Base-by-base conservation (phyloP, 2,888 invertebrate genomes). In the Orchesella flavescens region DNA sequence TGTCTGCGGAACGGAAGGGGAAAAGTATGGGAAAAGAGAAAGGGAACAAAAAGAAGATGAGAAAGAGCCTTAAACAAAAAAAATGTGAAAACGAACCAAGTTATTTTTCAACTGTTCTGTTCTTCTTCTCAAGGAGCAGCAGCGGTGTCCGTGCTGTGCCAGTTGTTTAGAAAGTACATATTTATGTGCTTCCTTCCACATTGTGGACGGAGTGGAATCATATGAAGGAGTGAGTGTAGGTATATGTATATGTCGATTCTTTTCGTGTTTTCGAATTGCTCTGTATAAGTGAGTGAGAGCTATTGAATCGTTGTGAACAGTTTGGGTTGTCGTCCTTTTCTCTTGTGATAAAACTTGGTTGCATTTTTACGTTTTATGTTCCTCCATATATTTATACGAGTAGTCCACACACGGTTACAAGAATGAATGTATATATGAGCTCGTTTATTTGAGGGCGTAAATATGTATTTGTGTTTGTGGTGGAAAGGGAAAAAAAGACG, bases 251-350 rank as follows among this genome's bases (percentile, higher is more conserved):
- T 34, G 74, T 74, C 74, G 63, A 74, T 65, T 74, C 61, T 19
- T 21, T 2, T n/a, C 21, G 24, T 74, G 53, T 74, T 21, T 63
- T 19, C 63, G 49, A 46, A 49, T 69, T 69, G 53, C 69, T 65
- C 19, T 3, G 53, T 68, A n/a, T 21, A 44, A 68, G 59, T 57
- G 68, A 43, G 61, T 55, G 17, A 43, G 75, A 55, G 49, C 68
- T 10, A 77, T 69, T 61, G 24, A 69, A 61, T 46, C 17, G 46
- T 24, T 17, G n/a, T n/a, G 77, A 77, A 19, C 69, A 59, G 44
- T 77, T 69, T 69, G 68, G 23, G 69, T 59, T 69, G 59, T 77
- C 68, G 61, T 69, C 68, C 61, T 69, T 69, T 76, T 69, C 23
- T 73, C 69, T 46, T 69, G 53, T 21, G 49, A 53, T 69, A 77